A percentile compares a stretch with the other conserved stretches of the same genome.
phyloP scores from a whole-genome alignment of 2,113 vertebrate genomes.

The Trematocara stigmaticum region DNA sequence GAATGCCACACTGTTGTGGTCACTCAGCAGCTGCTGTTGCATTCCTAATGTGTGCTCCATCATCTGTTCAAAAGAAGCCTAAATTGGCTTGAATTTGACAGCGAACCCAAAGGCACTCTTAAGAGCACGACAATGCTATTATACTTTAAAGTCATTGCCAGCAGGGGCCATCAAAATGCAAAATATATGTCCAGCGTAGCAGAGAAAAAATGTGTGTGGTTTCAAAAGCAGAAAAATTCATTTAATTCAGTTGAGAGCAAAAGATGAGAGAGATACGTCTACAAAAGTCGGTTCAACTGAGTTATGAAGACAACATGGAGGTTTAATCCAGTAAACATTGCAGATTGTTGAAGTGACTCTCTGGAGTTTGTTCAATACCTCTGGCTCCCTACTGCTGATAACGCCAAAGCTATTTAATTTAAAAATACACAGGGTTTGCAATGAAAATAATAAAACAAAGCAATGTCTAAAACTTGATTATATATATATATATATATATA shows the following conservation, averaged over 20 bases:
- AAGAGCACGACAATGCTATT: constrained; percentile 5
- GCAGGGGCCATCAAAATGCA: constrained; percentile 13
- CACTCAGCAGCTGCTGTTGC: constrained; percentile 48
- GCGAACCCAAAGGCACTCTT: constrained; percentile 32
- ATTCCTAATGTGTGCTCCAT: constrained; percentile 40
- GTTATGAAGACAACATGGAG: neutral
- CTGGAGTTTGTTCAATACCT: neutral
- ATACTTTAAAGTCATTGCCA: constrained; percentile 30
- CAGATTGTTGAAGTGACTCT: neutral
- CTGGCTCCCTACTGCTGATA: neutral
- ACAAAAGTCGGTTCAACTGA: neutral
- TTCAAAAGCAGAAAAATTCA: neutral
- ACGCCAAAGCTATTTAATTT: neutral
- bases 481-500: neutral
- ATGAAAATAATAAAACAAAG: neutral
- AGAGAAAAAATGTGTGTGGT: neutral
- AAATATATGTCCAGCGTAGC: neutral
- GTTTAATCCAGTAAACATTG: neutral
- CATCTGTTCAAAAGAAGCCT: constrained; percentile 38
- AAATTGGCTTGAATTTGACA: constrained; percentile 38
- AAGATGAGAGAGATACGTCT: neutral
- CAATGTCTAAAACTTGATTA: neutral
- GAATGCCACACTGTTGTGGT: constrained; percentile 32
- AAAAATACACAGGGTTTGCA: neutral
- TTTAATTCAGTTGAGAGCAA: neutral